Base-by-base conservation (phyloP, 2,797 vertebrate genomes). In the Cryptoblepharus egeriae region DNA sequence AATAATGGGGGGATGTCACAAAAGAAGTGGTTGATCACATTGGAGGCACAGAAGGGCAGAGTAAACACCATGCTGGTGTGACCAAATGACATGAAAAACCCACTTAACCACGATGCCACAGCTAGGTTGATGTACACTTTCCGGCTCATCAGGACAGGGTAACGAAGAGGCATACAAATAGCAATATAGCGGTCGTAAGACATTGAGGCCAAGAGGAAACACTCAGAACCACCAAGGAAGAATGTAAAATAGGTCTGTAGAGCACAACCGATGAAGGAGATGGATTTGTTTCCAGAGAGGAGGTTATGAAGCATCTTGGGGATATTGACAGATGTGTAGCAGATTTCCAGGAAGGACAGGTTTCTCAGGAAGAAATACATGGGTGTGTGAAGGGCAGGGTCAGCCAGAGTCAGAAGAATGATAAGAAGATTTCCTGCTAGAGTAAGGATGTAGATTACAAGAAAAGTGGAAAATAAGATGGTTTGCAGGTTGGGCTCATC, bases 341-440 rank as follows among this genome's bases (percentile, higher is more conserved):
- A 87, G 52, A 94, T 63, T 32, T 92, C 94, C 32, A 93, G 64
- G 9, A 87, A 39, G 0, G 94, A 90, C 57, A 94, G 65, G n/a
- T 92, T 92, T 37, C 70, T 68, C 20, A 93, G 86, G 60, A 94
- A 91, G 82, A 93, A 92, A 83, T 93, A 93, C 90, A 93, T 92
- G n/a, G 89, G 92, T 0, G 84, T 76, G 8, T 72, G 68, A 2
- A 93, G 79, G 15, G 39, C 55, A 2, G 81, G 77, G 67, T 88
- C 88, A 32, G 35, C 9, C 63, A 32, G 3, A 0, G 85, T 93
- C n/a, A 93, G 87, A 35, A 90, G 89, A 74, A 90, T 7, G 6
- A 78, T 92, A 61, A 88, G 8, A 4, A 74, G 60, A 61, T 92
- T 92, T 0, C 92, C 88, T 75, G 90, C 42, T 65, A 93, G 79